A percentile compares a stretch with the other conserved stretches of the same genome.
Conservation (phyloP, 1,140 invertebrate species). For the Drosophila dunni region DNA sequence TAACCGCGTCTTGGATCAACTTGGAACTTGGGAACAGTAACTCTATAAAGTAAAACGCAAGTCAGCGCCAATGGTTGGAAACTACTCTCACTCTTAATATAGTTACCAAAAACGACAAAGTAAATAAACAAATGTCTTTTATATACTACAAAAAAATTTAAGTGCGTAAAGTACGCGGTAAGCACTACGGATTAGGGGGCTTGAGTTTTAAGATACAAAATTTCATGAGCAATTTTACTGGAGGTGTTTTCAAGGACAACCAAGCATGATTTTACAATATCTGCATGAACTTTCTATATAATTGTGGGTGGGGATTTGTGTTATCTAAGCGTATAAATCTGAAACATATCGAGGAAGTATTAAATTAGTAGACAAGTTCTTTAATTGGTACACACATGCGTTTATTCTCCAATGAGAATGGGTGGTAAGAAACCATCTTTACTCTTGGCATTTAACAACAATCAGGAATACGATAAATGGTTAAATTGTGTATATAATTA, state of each 20-base stretch:
- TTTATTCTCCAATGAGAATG: background rate
- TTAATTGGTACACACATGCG: slow-evolving; percentile 2
- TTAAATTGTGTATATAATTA: background rate
- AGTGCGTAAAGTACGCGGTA: background rate
- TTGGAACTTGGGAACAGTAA: slow-evolving; percentile 18
- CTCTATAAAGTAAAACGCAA: slow-evolving; percentile 13
- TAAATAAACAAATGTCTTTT: slow-evolving; percentile 15
- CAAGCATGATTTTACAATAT: background rate
- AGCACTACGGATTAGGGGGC: slow-evolving; percentile 5
- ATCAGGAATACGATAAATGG: slow-evolving; percentile 1
- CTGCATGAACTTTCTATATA: background rate
- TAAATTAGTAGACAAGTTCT: slow-evolving; percentile 1
- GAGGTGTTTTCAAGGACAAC: slow-evolving; percentile 28
- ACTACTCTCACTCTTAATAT: background rate
- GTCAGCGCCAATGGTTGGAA: slow-evolving; percentile 23
- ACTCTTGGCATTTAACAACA: slow-evolving; percentile 4
- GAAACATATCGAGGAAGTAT: background rate
- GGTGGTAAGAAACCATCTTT: slow-evolving; percentile 17
- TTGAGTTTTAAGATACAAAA: background rate
- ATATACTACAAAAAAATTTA: slow-evolving; percentile 1
- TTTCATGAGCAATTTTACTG: background rate
- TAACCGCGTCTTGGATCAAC: background rate
- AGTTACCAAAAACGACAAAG: background rate
- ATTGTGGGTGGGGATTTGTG: background rate
- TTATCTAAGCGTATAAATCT: background rate